These are phyloP conservation scores for Metridium senile DNA, from an alignment of 92 coral and sea anemone species.

Conservation along the genomic window DNA sequence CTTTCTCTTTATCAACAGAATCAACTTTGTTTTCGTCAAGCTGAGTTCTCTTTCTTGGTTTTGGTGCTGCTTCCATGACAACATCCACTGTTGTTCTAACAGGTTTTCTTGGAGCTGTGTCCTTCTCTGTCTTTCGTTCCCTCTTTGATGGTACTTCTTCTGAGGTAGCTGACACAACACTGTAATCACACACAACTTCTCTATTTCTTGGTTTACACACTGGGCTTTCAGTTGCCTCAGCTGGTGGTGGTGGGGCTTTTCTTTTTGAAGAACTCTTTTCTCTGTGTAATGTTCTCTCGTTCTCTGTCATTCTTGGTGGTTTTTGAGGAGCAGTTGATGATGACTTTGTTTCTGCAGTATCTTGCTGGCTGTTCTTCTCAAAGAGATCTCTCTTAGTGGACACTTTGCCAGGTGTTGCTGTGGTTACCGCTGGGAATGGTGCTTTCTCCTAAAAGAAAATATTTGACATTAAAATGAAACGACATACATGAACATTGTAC, in stretches of 20 bases:
- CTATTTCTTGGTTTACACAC: slow-evolving; percentile 18
- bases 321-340: slow-evolving; percentile 62
- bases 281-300: slow-evolving; percentile 22
- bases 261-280: slow-evolving; percentile 54
- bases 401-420: slow-evolving; percentile 64
- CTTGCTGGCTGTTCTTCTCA: slow-evolving; percentile 51
- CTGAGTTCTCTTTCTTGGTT: slow-evolving; percentile 43
- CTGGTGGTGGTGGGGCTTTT: slow-evolving; percentile 80
- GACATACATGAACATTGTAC: too few species aligned
- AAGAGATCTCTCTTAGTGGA: slow-evolving; percentile 56
- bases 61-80: slow-evolving; percentile 39
- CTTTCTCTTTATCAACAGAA: slow-evolving; percentile 4
- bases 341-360: neutral
- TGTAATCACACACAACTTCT: slow-evolving; percentile 16
- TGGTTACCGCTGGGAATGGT: slow-evolving; percentile 4
- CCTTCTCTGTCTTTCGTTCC: slow-evolving; percentile 38
- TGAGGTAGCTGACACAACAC: slow-evolving; percentile 34
- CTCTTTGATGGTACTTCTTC: slow-evolving; percentile 48
- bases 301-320: slow-evolving; percentile 66
- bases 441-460: slow-evolving; percentile 10
- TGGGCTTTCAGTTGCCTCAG: slow-evolving; percentile 4
- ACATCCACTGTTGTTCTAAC: slow-evolving; percentile 17
- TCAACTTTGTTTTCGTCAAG: slow-evolving; percentile 10
- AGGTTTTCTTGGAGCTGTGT: slow-evolving; percentile 22
- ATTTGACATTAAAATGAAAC: too few species aligned